Evolutionary conservation across 2,113 vertebrate species (phyloP).

Genomic region (Pyxicephalus adspersus): DNA sequence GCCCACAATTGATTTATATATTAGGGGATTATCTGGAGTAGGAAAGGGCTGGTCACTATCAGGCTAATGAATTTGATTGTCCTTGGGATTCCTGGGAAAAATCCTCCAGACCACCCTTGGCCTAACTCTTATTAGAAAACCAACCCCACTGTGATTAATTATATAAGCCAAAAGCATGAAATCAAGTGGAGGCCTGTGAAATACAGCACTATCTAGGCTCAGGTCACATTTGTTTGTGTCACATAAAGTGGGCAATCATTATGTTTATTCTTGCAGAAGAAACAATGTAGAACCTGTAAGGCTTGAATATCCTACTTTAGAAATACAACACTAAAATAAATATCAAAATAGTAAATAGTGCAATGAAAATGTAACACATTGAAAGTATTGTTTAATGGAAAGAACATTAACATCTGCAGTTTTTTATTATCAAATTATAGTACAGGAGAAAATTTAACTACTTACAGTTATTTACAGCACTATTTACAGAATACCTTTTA

Average conservation of each 20-base stretch:
- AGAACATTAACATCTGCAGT: too few species aligned
- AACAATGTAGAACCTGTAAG: not conserved
- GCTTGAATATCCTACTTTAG: too few species aligned
- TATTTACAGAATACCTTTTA: too few species aligned
- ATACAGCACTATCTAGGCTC: conserved; percentile 2
- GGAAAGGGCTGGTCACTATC: conserved; percentile 4
- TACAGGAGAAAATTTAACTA: too few species aligned
- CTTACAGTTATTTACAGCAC: too few species aligned
- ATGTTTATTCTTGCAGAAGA: not conserved
- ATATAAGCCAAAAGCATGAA: not conserved
- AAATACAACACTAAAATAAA: not conserved
- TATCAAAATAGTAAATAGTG: not conserved
- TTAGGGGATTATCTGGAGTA: not conserved
- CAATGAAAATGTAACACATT: not conserved
- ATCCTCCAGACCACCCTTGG: not conserved
- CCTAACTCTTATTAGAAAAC: conserved; percentile 9
- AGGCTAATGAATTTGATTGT: not conserved
- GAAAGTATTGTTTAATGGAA: too few species aligned
- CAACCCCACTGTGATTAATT: conserved; percentile 28
- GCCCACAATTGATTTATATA: conserved; percentile 17
- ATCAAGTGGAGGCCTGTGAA: not conserved
- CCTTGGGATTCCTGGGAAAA: conserved; percentile 14
- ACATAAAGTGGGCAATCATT: conserved; percentile 26
- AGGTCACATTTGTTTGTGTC: conserved; percentile 33
- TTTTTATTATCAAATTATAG: too few species aligned